Evolutionary conservation across 2,888 invertebrate species (phyloP), one percentile per base, ranked within the genome.

Genomic region (Synanthedon myopaeformis): DNA sequence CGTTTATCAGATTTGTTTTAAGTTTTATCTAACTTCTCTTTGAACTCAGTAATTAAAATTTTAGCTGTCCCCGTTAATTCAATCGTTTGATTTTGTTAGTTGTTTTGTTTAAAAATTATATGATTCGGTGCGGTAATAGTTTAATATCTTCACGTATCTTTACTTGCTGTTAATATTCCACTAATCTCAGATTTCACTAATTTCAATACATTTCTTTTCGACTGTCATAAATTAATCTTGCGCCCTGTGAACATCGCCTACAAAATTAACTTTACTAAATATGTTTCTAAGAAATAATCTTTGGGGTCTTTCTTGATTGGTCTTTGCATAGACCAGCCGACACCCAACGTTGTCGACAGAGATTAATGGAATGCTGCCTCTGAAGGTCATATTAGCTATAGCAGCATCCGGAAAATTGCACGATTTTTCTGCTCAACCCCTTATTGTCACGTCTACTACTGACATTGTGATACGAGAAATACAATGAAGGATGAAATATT

Each of bases 401-500:
- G 78, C 77, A 80, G 82, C 74, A 81, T 83, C 80, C 78, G 79
- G 80, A 83, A 85, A 82, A 83, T 81, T 79, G 79, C 76, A 67
- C 74, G 76, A 82, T 79, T 84, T 85, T 83, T 81, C 79, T 74
- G 71, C 78, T 76, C 69, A 71, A 64, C 74, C 75, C 72, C 74
- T 74, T 74, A 75, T 79, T 78, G 74, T 72, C 70, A 65, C 68
- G 76, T 76, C 72, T 73, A 68, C 70, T 75, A 75, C 72, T 76
- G 77, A 75, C 76, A 79, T 75, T 74, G 69, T 69, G 72, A 66
- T 68, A 64, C 63, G 64, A 62, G 66, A 67, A 67, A 72, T 73
- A 75, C 72, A 72, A 70, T 68, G 70, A 66, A 64, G 58, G 62
- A 67, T 69, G 61, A 62, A 61, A 45, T 35, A 8, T 0, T 35